Conservation (phyloP, 35 echinoderm and acorn worm species). For the Apostichopus parvimensis region DNA sequence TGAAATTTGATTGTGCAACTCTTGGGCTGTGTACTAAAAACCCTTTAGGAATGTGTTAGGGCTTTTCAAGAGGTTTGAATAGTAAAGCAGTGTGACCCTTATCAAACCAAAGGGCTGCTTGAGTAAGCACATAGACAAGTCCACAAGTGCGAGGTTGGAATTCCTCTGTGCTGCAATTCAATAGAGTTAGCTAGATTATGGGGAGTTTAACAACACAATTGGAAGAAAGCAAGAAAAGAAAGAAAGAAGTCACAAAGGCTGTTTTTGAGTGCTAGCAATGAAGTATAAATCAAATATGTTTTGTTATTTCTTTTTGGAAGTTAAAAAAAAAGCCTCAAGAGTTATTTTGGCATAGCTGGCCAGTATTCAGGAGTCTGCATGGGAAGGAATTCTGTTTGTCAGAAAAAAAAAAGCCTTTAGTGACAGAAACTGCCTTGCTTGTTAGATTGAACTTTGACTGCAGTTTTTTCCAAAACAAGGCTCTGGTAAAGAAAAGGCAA, state of each 20-base stretch:
- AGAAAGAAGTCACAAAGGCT: background rate
- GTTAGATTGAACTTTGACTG: too few relatives aligned
- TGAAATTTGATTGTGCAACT: slow-evolving; percentile 17
- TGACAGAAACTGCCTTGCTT: background rate
- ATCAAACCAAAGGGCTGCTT: slow-evolving; percentile 3
- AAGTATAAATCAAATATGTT: background rate
- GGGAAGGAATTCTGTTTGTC: background rate
- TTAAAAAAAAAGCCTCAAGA: too few relatives aligned
- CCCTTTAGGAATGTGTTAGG: background rate
- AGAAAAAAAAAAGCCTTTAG: background rate
- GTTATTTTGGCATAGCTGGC: too few relatives aligned
- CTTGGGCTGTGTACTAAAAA: background rate
- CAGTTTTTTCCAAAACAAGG: background rate
- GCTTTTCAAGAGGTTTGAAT: slow-evolving; percentile 9
- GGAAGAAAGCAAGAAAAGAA: background rate
- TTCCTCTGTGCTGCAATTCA: background rate
- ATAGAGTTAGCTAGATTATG: slow-evolving; percentile 18
- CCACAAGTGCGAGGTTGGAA: background rate
- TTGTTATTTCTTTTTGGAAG: background rate
- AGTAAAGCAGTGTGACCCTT: background rate
- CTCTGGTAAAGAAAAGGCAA: too few relatives aligned
- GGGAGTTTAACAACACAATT: background rate
- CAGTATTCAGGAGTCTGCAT: background rate
- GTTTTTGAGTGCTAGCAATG: background rate
- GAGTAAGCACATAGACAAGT: background rate